Evolutionary conservation across 2,113 vertebrate genomes (phyloP).

Genomic region (Sinocyclocheilus rhinocerous): DNA sequence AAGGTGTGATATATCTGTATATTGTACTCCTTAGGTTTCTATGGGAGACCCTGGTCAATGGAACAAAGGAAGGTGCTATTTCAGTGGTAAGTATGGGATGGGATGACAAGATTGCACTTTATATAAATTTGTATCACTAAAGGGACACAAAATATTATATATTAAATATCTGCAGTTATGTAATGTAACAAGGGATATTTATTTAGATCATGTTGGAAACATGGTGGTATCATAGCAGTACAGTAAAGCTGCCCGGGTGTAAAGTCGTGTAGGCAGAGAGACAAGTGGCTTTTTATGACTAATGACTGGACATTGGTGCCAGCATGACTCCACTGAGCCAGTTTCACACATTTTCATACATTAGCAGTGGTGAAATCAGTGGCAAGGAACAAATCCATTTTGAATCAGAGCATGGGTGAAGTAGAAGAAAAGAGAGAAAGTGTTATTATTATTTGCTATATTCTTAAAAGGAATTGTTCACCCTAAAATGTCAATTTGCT

Average conservation of each 20-base stretch:
- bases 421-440: background rate
- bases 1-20: conserved; percentile 1
- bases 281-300: conserved; percentile 42
- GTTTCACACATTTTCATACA: conserved; percentile 39
- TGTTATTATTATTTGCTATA: background rate
- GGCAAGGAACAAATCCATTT: conserved; percentile 48
- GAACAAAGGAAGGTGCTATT: conserved; percentile 87
- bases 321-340: conserved; percentile 29
- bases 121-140: background rate
- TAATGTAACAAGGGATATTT: background rate
- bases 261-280: conserved; percentile 19
- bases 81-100: conserved; percentile 77
- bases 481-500: background rate
- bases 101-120: background rate
- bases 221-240: background rate
- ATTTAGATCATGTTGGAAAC: background rate
- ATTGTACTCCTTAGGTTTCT: conserved; percentile 77
- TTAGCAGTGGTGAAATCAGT: conserved; percentile 50
- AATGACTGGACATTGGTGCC: conserved; percentile 23
- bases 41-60: conserved; percentile 86
- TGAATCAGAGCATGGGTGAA: background rate
- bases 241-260: conserved; percentile 19
- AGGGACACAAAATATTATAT: background rate
- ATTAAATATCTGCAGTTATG: background rate
- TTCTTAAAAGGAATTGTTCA: background rate